Conservation (phyloP, 2,797 vertebrate species). For the Catostomus latipinnis region DNA sequence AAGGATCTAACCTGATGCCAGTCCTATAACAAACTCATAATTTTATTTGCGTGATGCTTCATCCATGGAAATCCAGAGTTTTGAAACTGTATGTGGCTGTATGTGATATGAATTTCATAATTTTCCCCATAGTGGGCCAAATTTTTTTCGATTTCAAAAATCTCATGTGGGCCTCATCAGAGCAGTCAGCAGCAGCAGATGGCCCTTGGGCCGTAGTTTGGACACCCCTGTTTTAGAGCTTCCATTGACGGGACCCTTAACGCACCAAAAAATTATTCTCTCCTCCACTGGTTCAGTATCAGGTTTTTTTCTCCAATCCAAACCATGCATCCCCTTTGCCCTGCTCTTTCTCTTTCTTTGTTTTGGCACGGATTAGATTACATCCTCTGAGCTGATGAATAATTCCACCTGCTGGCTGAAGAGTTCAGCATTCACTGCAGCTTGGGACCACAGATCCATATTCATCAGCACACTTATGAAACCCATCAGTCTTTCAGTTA, state of each 20-base stretch:
- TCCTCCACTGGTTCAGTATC: constrained; percentile 8
- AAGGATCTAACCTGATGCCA: no score
- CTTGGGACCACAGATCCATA: constrained; percentile 39
- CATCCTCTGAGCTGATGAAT: constrained; percentile 43
- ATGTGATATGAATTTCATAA: no score
- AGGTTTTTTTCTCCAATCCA: constrained; percentile 8
- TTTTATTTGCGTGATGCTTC: no score
- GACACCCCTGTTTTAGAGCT: no score
- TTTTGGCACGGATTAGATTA: constrained; percentile 45
- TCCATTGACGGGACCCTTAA: neutral
- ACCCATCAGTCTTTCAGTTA: constrained; percentile 41
- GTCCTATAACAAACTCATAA: no score
- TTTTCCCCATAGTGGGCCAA: no score
- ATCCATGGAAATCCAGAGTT: no score
- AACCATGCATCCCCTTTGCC: constrained; percentile 15
- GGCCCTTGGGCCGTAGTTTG: no score
- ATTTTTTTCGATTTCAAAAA: no score
- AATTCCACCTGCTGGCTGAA: constrained; percentile 43
- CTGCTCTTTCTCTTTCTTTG: constrained; percentile 13
- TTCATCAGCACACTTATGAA: constrained; percentile 47
- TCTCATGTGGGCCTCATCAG: no score
- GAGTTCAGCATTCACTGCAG: constrained; percentile 30
- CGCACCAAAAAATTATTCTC: neutral
- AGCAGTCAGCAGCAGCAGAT: no score
- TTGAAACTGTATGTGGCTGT: no score